Percentiles rank a stretch among this genome's conserved stretches.
These are phyloP conservation scores for Lipotes vexillifer DNA, from an alignment of 2,113 vertebrate species.

Conservation along the genomic window DNA sequence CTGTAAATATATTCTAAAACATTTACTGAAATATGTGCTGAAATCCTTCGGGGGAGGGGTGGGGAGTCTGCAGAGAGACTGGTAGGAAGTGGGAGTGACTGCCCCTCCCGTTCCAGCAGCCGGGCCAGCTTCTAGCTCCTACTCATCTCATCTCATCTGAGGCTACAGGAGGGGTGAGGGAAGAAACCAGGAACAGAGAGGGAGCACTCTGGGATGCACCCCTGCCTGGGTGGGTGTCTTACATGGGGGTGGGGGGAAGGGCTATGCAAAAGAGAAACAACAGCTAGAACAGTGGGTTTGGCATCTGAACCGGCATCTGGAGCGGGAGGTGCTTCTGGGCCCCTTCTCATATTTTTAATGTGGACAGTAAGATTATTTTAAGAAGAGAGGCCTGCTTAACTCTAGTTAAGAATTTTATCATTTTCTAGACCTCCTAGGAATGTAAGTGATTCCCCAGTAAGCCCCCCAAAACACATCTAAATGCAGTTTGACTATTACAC, in stretches of 20 bases:
- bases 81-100: not conserved
- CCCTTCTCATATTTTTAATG: not conserved
- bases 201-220: too few species aligned
- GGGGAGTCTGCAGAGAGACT: not conserved
- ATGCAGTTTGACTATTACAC: not conserved
- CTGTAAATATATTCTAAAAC: not conserved
- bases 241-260: not conserved
- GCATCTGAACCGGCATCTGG: not conserved
- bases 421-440: not conserved
- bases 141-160: not conserved
- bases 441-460: not conserved
- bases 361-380: not conserved
- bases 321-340: not conserved
- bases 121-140: not conserved
- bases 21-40: not conserved
- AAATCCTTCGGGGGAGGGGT: not conserved
- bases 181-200: not conserved
- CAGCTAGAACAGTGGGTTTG: not conserved
- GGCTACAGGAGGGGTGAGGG: not conserved
- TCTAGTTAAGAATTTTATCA: not conserved
- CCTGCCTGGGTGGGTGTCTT: not conserved
- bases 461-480: not conserved
- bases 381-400: not conserved
- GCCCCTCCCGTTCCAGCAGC: not conserved
- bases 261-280: not conserved